phyloP scores from a whole-genome alignment of 2,797 vertebrate genomes.

The Lemur catta region DNA sequence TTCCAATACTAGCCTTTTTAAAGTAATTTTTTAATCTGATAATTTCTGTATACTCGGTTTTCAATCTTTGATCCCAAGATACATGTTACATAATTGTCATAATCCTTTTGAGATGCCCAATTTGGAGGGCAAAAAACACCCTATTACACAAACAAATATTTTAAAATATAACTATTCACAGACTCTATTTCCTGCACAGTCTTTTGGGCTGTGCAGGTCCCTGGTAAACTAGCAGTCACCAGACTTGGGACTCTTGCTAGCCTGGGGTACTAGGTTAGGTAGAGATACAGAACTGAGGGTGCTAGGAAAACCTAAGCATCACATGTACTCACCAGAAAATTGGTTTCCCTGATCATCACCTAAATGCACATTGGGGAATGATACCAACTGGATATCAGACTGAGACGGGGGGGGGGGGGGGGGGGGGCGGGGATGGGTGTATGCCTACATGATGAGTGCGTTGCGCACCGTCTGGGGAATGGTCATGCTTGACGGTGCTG shows the following conservation, averaged over 20 bases:
- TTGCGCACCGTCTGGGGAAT: too few relatives aligned
- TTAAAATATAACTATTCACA: background rate
- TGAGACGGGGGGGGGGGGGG: too few relatives aligned
- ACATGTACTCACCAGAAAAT: too few relatives aligned
- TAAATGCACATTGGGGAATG: too few relatives aligned
- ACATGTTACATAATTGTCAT: background rate
- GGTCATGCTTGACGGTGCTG: too few relatives aligned
- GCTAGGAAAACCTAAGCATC: background rate
- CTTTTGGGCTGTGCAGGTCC: background rate
- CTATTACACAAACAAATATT: background rate
- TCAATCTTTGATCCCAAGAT: background rate
- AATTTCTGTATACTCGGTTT: background rate
- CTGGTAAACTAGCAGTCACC: background rate
- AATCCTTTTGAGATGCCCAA: background rate
- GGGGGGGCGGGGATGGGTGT: too few relatives aligned
- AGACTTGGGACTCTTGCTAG: background rate
- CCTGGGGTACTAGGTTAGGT: background rate
- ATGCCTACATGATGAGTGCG: too few relatives aligned
- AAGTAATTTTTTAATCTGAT: background rate
- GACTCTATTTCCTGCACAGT: background rate
- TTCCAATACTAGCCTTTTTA: background rate
- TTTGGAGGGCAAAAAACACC: background rate
- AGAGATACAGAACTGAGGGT: background rate
- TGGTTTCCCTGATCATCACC: too few relatives aligned
- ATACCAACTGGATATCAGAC: too few relatives aligned